Base-by-base conservation (phyloP, 30 jellyfish, hydroid and myxozoan species). In the Sanderia malayensis region DNA sequence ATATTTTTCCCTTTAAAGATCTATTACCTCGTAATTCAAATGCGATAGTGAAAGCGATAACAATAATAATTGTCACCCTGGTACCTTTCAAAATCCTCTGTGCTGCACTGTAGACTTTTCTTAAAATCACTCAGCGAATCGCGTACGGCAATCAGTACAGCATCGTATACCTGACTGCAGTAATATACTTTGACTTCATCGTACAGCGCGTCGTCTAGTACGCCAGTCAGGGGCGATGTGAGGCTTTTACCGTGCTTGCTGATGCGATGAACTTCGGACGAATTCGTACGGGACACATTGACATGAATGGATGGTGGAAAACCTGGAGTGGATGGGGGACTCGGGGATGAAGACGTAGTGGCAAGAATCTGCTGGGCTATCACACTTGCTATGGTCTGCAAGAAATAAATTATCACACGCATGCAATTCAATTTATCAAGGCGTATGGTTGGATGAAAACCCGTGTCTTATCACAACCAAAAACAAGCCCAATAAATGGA, bases 101-200 rank as follows among this genome's bases (percentile, higher is more conserved):
- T 4, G 18, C 24, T 76, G 80, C 80, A 76, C 19, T 76, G 76
- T 11, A 76, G 61, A n/a, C 32, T 59, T 19, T 49, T 15, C 29
- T 4, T 44, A 46, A 76, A 65, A 22, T 74, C 72, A 18, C 44
- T 7, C 34, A 76, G 29, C 25, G 87, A 76, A 17, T 62, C 73
- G 18, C 45, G 22, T 26, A 76, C 44, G 18, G 87, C 79, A 76
- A 76, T 28, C n/a, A 61, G 46, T 23, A 80, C 84, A 0, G 93
- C 93, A 11, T 58, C 84, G 46, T 80, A 80, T 17, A 80, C 93
- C 31, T 80, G 93, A 33, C 93, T 80, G 80, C 93, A 80, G 60
- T 80, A 80, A 23, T 67, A 62, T 25, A 67, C 84, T 46, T 80
- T 65, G 31, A 80, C 80, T 28, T 80, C 93, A 2, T 85, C 71